Evolutionary conservation across 2,888 invertebrate genomes (phyloP), one percentile per base, ranked within the genome.

Genomic region (Gastracanthus pulcherrimus): DNA sequence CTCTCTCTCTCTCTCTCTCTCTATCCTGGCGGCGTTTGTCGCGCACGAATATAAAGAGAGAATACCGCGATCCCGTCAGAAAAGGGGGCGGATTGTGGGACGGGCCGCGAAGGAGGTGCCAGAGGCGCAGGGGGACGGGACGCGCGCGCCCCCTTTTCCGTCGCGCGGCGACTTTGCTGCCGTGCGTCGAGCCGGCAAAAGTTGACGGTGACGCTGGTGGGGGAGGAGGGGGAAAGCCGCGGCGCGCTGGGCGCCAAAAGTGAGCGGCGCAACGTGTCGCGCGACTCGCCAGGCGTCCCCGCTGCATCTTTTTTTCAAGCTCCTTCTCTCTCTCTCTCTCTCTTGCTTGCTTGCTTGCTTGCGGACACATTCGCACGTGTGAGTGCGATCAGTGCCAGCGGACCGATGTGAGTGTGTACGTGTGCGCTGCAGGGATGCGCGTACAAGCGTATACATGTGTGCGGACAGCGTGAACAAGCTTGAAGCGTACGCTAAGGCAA

Each of bases 21-120:
- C n/a, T n/a, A n/a, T 89, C 89, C 90, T 90, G 90, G 72, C 60
- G 60, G 62, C 80, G 69, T 48, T 62, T 90, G 58, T 71, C 82
- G 72, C 83, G 70, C 76, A 88, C 88, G 36, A 55, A 9, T 55
- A 55, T 55, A 55, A 55, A 55, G 45, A 45, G 48, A 70, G 75
- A 78, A 58, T 91, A 91, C 90, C 92, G 90, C 66, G 19, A 13
- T 13, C 9, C 13, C 58, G 38, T 36, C 69, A 34, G 60, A 85
- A 85, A 85, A 74, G 82, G 86, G 85, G 90, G 88, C 88, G 87
- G 69, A 58, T 55, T 55, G 75, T 16, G 60, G 87, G 86, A 84
- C 86, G 87, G 85, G 84, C 86, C 86, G 85, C 81, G 82, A 84
- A 83, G 67, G 79, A 64, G 83, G 85, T 76, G 84, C 84, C 72